Base-by-base conservation (phyloP, 2,113 vertebrate genomes). In the Brachyistius frenatus region DNA sequence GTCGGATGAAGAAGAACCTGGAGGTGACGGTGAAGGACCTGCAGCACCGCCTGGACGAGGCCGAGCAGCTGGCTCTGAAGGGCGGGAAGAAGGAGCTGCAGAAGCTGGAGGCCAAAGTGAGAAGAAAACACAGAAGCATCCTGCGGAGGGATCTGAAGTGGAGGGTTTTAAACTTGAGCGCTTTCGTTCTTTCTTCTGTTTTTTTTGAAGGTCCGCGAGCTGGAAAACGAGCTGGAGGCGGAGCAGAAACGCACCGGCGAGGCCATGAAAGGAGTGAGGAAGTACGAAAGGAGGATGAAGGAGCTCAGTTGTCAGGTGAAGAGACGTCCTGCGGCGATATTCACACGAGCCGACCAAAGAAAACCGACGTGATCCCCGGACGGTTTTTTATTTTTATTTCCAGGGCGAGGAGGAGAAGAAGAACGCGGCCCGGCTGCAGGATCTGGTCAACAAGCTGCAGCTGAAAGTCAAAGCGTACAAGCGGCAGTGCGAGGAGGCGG, bases 401-500 rank as follows among this genome's bases (percentile, higher is more conserved):
- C 1, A 90, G 90, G 60, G 63, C 1, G 90, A 91, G 39, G 90
- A 91, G 69, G 90, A 91, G 5, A 87, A 84, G 86, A 91, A 89
- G 73, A 88, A 80, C 3, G 55, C 39, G 1, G 68, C 58, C 0
- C 56, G 90, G 16, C 86, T 90, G 35, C 90, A 91, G 70, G 82
- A 91, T 63, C 9, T 89, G 78, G 86, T 88, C 36, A 81, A 82
- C 84, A 91, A 84, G 1, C 73, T 87, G 76, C 85, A 91, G 62
- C 75, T 88, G 32, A 89, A 89, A 66, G 78, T 88, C 37, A 85
- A 88, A 73, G 52, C 30, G 0, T 84, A 73, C n/a, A 90, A 90
- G 67, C 63, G 80, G 4, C 90, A 89, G 67, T 66, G 69, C 37
- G 85, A 89, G 65, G 87, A 86, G 70, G 81, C 82, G 73, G 89